Conservation (phyloP, 2,113 vertebrate species). For the Istiophorus platypterus region DNA sequence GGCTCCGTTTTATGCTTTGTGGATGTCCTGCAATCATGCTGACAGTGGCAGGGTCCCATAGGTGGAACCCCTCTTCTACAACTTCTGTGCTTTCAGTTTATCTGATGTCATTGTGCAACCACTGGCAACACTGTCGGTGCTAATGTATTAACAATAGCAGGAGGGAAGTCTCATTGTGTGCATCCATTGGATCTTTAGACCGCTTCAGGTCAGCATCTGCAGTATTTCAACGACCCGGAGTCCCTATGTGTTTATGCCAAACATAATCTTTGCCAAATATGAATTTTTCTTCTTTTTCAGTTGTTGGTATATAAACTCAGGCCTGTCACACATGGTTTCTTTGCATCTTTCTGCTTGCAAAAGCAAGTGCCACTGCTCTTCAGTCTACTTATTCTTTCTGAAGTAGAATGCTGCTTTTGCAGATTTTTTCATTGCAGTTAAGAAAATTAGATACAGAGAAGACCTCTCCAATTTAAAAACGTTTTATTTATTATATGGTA, state of each 20-base stretch:
- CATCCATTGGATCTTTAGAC: constrained; percentile 17
- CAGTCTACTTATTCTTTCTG: background rate
- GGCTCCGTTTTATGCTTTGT: constrained; percentile 55
- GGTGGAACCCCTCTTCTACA: constrained; percentile 33
- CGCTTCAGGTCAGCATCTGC: constrained; percentile 50
- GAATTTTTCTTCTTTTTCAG: background rate
- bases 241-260: constrained; percentile 30
- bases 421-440: constrained; percentile 8
- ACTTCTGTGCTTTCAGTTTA: constrained; percentile 35
- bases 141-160: constrained; percentile 36
- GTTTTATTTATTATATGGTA: background rate
- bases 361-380: background rate
- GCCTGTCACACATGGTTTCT: background rate
- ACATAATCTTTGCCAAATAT: constrained; percentile 20
- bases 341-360: background rate
- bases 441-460: background rate
- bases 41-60: constrained; percentile 32
- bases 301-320: background rate
- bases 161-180: background rate
- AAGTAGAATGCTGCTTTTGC: background rate
- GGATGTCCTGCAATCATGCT: constrained; percentile 48
- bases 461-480: background rate
- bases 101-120: constrained; percentile 27
- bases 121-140: constrained; percentile 7
- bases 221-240: constrained; percentile 25